Evolutionary conservation across 2,888 invertebrate species (phyloP), one percentile per base, ranked within the genome.

Genomic region (Volucella inanis): DNA sequence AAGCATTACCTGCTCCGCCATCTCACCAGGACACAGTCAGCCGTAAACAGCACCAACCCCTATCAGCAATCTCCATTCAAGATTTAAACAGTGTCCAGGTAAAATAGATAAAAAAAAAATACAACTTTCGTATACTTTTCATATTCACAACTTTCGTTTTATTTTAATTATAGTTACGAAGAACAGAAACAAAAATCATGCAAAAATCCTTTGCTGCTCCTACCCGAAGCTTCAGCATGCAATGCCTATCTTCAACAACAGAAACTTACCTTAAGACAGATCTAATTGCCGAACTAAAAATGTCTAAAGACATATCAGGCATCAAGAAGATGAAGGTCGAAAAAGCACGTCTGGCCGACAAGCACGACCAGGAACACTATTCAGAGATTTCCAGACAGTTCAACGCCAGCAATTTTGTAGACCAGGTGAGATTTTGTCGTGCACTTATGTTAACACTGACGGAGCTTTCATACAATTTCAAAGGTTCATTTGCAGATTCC

Each of bases 241-340:
- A 95, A 91, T 95, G 95, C 88, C 91, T 95, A 49, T 94, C 95
- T 74, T 94, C 94, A 78, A 93, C 93, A 83, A 93, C 93, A 54
- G 96, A 96, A 87, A 94, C 95, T 57, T 97, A 95, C 92, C 93
- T 95, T 88, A 97, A 97, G 92, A 96, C 95, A 38, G 97, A 98
- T 91, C 93, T 98, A 61, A 98, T 98, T 87, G 98, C 97, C 59
- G 98, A 98, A 90, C 92, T 98, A 82, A 98, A 98, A 92, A 95
- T 97, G 93, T 97, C 97, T 55, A 97, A 96, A 91, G 97, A 98
- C 90, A 97, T 98, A 86, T 96, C 97, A 1, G 98, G 98, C n/a
- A 97, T 98, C 71, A 96, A 96, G 92, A 98, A 98, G 92, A 92
- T 98, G 94, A 98, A 98, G 92, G 97, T 97, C 87, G 97, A 98